phyloP scores from a whole-genome alignment of 2,888 invertebrate species.

The Steinernema hermaphroditum region DNA sequence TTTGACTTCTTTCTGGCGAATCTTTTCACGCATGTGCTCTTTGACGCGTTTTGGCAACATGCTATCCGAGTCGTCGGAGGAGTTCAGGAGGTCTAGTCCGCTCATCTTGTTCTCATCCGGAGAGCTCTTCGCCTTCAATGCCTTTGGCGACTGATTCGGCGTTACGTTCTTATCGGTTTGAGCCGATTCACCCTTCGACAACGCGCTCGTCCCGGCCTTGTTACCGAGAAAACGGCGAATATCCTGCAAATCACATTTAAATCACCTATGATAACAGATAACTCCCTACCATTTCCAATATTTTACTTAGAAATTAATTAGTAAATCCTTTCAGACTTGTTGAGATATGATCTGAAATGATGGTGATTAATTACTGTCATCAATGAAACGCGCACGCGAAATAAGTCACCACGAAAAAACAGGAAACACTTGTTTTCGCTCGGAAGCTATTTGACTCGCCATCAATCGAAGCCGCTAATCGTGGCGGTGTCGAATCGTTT shows the following conservation, averaged over 20 bases:
- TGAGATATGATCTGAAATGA: neutral
- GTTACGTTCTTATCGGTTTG: neutral
- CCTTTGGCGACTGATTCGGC: neutral
- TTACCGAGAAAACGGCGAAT: neutral
- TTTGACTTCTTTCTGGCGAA: neutral
- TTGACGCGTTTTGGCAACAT: neutral
- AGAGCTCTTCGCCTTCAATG: neutral
- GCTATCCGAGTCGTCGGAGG: neutral
- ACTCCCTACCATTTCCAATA: neutral
- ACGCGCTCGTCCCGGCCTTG: neutral
- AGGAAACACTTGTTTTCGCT: constrained; percentile 17
- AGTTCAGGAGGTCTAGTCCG: neutral
- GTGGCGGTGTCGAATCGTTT: neutral
- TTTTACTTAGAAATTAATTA: neutral
- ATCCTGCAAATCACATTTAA: neutral
- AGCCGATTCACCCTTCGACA: neutral
- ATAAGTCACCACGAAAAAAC: neutral
- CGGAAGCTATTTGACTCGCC: neutral
- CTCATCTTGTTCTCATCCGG: neutral
- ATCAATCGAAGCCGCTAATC: neutral
- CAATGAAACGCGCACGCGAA: neutral
- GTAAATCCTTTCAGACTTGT: neutral
- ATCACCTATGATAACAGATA: neutral
- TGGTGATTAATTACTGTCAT: neutral
- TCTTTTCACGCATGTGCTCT: constrained; percentile 23